phyloP scores from a whole-genome alignment of 1,140 invertebrate genomes.

The Chlorops oryzae region DNA sequence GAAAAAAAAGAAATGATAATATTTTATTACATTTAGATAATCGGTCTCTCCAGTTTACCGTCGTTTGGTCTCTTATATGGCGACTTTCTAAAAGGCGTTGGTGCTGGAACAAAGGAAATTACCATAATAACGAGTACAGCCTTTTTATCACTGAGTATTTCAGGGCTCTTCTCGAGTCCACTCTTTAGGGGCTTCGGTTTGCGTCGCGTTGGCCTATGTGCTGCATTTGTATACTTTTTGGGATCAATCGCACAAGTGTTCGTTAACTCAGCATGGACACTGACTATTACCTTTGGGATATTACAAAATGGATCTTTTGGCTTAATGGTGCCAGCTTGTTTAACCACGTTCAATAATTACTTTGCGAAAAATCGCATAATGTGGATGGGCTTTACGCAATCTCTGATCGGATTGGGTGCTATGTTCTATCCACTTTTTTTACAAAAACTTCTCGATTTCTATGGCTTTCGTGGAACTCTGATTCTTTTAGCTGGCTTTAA shows the following conservation, averaged over 20 bases:
- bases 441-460: slow-evolving; percentile 50
- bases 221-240: slow-evolving; percentile 51
- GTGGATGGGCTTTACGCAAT: slow-evolving; percentile 57
- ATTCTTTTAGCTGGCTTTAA: slow-evolving; percentile 56
- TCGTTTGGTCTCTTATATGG: slow-evolving; percentile 62
- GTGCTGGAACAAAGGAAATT: slow-evolving; percentile 55
- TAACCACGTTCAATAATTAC: slow-evolving; percentile 55
- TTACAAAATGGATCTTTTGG: slow-evolving; percentile 57
- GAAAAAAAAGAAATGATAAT: background rate
- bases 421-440: slow-evolving; percentile 55
- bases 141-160: slow-evolving; percentile 55
- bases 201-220: slow-evolving; percentile 54
- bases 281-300: slow-evolving; percentile 54
- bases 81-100: slow-evolving; percentile 56
- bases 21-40: slow-evolving; percentile 43
- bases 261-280: slow-evolving; percentile 49
- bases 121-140: slow-evolving; percentile 56
- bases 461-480: slow-evolving; percentile 59
- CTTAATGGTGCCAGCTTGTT: slow-evolving; percentile 54
- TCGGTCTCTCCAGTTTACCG: slow-evolving; percentile 53
- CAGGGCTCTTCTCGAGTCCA: slow-evolving; percentile 53
- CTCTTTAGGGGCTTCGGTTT: slow-evolving; percentile 51
- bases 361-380: slow-evolving; percentile 55
- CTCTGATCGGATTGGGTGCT: slow-evolving; percentile 52
- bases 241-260: slow-evolving; percentile 54